Evolutionary conservation across 2,113 vertebrate genomes (phyloP), one percentile per base, ranked within the genome.

Genomic region (Periophthalmodon schlosseri): DNA sequence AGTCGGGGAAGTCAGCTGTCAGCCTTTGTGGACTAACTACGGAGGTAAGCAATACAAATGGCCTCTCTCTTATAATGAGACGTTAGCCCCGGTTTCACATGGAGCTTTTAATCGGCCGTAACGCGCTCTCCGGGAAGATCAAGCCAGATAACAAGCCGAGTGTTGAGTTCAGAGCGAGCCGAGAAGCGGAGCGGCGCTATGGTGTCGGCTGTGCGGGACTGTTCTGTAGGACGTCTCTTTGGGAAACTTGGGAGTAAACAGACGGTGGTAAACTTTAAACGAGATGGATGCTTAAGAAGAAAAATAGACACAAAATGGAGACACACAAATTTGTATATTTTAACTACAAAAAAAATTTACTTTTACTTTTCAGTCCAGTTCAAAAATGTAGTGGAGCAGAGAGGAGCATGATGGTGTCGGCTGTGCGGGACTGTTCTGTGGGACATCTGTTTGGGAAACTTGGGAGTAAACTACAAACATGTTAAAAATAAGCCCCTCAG

Each of bases 41-140:
- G 82, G 83, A 84, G 83, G 86, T 86, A 87, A 87, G 86, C 81
- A 89, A 89, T 89, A 91, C 88, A 92, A 92, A 92, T 90, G 84
- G 86, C 83, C 86, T 91, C 86, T 74, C 86, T 84, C 84, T 77
- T 85, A 86, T 92, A 93, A 92, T 89, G 85, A 88, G 89, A 91
- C 83, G 83, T 88, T 86, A 86, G 84, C 86, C 88, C 77, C 75
- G 88, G 89, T 86, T 88, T 88, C 89, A 88, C 87, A 90, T 82
- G 77, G 86, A 91, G 92, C 90, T 92, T 92, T 93, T 93, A 91
- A 91, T 92, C 86, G 86, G 89, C 89, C 80, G 85, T 89, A 90
- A 89, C 90, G 84, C 78, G 89, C 90, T 91, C 90, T 80, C 84
- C 73, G 86, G 89, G 88, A 92, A 90, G 90, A 91, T 87, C 88